Percentiles rank a stretch among this genome's conserved stretches.
Conservation (phyloP, 1,140 invertebrate species). For the Drosophila sucinea region DNA sequence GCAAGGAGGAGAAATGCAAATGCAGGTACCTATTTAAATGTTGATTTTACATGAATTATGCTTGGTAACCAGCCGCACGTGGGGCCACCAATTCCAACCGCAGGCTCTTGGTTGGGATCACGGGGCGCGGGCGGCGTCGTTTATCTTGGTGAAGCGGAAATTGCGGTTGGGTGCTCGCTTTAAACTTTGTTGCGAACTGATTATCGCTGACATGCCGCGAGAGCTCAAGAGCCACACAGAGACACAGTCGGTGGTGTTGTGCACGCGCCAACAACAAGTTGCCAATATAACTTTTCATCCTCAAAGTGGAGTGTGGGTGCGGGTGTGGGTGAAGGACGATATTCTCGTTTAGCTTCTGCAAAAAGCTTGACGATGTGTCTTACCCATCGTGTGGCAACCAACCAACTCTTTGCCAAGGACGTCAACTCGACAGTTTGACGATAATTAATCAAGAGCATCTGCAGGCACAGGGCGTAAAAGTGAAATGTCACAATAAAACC, state of each 20-base stretch:
- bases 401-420: conserved; percentile 48
- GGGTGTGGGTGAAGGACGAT: neutral
- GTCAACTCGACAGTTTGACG: conserved; percentile 52
- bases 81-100: conserved; percentile 12
- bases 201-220: conserved; percentile 57
- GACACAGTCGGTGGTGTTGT: neutral
- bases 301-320: neutral
- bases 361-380: conserved; percentile 2
- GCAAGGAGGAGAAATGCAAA: conserved; percentile 24
- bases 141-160: conserved; percentile 62
- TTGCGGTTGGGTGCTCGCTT: conserved; percentile 57
- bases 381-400: conserved; percentile 22
- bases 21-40: conserved; percentile 58
- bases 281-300: conserved; percentile 40
- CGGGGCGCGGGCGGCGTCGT: conserved; percentile 34
- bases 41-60: conserved; percentile 55
- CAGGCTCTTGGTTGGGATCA: neutral
- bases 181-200: conserved; percentile 64
- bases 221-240: conserved; percentile 4
- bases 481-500: conserved; percentile 71
- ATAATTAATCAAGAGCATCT: conserved; percentile 70
- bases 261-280: conserved; percentile 35
- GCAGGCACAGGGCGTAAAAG: conserved; percentile 64
- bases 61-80: conserved; percentile 47
- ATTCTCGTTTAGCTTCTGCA: conserved; percentile 35